These are phyloP conservation scores for Dynastes grantii DNA, from an alignment of 2,888 invertebrate genomes.

Conservation along the genomic window DNA sequence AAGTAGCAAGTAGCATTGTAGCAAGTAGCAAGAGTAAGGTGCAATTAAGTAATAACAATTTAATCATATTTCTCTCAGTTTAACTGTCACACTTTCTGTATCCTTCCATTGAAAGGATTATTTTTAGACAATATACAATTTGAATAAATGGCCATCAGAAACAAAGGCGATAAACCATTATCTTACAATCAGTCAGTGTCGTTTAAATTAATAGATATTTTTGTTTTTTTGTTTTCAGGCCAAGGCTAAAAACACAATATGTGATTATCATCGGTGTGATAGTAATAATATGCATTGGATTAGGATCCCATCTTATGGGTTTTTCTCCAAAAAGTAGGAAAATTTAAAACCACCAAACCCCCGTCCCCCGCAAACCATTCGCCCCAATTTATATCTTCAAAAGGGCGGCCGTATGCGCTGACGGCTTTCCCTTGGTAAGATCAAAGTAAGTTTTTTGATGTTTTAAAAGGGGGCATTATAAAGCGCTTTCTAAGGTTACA, in stretches of 20 bases:
- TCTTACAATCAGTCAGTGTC: no score
- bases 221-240: constrained; percentile 55
- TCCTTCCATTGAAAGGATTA: no score
- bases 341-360: constrained; percentile 78
- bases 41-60: no score
- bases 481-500: neutral
- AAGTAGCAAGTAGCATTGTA: no score
- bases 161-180: no score
- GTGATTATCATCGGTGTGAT: constrained; percentile 54
- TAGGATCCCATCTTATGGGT: constrained; percentile 61
- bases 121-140: no score
- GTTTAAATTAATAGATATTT: no score
- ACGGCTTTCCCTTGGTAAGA: constrained; percentile 81
- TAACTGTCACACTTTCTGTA: no score
- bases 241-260: constrained; percentile 55
- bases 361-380: constrained; percentile 79
- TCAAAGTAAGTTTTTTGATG: constrained; percentile 75
- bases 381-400: constrained; percentile 79
- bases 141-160: no score
- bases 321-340: constrained; percentile 54
- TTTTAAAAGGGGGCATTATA: neutral
- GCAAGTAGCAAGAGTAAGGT: no score
- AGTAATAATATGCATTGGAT: constrained; percentile 57
- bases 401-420: constrained; percentile 84
- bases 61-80: no score